Conservation (phyloP, 2,113 vertebrate species). For the Collichthys lucidus region DNA sequence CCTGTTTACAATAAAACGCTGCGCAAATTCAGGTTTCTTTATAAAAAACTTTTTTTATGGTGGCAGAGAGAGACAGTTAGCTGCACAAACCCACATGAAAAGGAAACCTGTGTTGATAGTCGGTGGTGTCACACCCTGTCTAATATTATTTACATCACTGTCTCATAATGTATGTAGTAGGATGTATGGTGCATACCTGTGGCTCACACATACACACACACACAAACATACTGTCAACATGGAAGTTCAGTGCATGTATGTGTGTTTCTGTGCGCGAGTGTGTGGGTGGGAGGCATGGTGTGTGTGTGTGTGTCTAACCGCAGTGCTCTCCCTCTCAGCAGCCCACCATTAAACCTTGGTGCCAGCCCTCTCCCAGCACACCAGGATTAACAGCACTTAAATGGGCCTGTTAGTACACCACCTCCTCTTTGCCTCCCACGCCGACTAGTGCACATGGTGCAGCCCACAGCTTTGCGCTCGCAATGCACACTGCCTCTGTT, state of each 20-base stretch:
- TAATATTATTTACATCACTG: background rate
- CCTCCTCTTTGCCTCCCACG: slow-evolving; percentile 71
- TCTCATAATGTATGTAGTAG: slow-evolving; percentile 3
- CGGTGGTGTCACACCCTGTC: slow-evolving; percentile 5
- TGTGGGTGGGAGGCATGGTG: slow-evolving; percentile 57
- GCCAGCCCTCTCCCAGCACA: slow-evolving; percentile 74
- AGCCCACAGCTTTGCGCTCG: slow-evolving; percentile 68
- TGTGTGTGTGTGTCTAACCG: slow-evolving; percentile 50
- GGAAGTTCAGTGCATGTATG: slow-evolving; percentile 38
- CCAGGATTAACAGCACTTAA: slow-evolving; percentile 83
- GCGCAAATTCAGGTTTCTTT: background rate
- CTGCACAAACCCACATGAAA: slow-evolving; percentile 3
- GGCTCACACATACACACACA: slow-evolving; percentile 8
- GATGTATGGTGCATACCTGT: background rate
- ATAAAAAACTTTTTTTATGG: too few relatives aligned
- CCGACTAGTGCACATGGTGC: slow-evolving; percentile 55
- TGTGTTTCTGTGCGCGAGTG: slow-evolving; percentile 34
- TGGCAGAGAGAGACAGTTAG: background rate
- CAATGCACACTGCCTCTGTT: slow-evolving; percentile 65
- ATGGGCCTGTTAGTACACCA: slow-evolving; percentile 73
- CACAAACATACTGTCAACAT: slow-evolving; percentile 31
- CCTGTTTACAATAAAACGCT: slow-evolving; percentile 22
- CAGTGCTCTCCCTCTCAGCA: slow-evolving; percentile 69
- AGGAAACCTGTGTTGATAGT: background rate
- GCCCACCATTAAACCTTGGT: slow-evolving; percentile 74